Evolutionary conservation across 2,113 vertebrate genomes (phyloP), one percentile per base, ranked within the genome.

Genomic region (Pitta sordida): DNA sequence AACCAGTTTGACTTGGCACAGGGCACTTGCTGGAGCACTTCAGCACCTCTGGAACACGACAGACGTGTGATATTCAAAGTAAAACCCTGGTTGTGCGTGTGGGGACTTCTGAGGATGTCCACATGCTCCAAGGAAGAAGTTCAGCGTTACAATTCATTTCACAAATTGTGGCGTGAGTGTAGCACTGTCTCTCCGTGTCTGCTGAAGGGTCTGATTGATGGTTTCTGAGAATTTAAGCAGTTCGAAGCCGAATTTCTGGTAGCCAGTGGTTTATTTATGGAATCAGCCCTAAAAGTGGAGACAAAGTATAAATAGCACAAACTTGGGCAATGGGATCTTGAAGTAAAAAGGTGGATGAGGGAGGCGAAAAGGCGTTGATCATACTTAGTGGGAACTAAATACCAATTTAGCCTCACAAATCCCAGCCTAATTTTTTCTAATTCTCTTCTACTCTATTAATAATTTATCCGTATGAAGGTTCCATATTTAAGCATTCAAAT

Each of bases 31-130:
- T 52, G 21, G 49, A 69, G 59, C 60, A 48, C 17, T 7, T 27
- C 58, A 74, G 55, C 23, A 68, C 44, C 58, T 91, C 73, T 63
- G 39, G 8, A 37, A 56, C 9, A 7, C 3, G 4, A n/a, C 39
- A 51, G 44, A 39, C 1, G 29, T 3, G 48, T 0, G 5, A 10
- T 26, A 64, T 44, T 29, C 37, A 62, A 86, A 76, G 29, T 3
- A 37, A 29, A 0, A 0, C 20, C 29, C 59, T 30, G 58, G 7
- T 7, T 56, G 59, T 49, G 11, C 18, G 22, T 0, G 2, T 1
- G 2, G 5, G 26, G 16, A 3, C 3, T 49, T 68, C 55, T 69
- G 74, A 80, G 37, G 63, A 4, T 6, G 32, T 7, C 58, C 32
- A 36, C 73, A 49, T 17, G 24, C 37, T 56, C 46, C 46, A 5